Evolutionary conservation across 2,113 vertebrate genomes (phyloP), one percentile per base, ranked within the genome.

Genomic region (Ptilorrhoa leucosticta): DNA sequence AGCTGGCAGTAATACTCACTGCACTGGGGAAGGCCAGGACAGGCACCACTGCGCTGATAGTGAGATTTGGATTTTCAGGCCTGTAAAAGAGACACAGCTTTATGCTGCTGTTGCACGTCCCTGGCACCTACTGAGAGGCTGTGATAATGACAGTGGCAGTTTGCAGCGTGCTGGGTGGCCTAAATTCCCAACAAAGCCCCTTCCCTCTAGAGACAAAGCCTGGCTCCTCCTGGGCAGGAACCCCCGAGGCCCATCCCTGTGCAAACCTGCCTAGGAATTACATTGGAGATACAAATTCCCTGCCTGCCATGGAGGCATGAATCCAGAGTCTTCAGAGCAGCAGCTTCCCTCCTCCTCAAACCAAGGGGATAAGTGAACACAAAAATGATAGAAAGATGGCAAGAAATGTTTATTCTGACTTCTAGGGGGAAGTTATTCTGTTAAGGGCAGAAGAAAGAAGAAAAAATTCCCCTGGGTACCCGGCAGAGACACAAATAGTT

Each of bases 21-120:
- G 91, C 88, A 92, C 97, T 96, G 30, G 98, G 97, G 50, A 98
- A 94, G 33, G 96, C 65, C 65, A 92, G 91, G 71, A 98, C 61
- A 3, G 98, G 96, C 47, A 93, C 91, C 83, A 97, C 95, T 0
- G 89, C 40, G 6, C 95, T 98, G 95, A 98, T 71, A 20, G 82
- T 90, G 81, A 97, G 95, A 35, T 97, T 96, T 33, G 76, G 84
- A 86, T 95, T 77, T 84, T 96, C 42, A 10, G 97, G 90, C 63
- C 98, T 98, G 51, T 20, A 22, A 92, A 86, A 92, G n/a, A 95
- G 18, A 92, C 24, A 30, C 15, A 42, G 47, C 27, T 28, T 95
- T 50, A 60, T n/a, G 30, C 13, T 3, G 8, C 64, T 63, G 26
- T 37, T 69, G 50, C 7, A 35, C 11, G 14, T 22, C 21, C 44